A percentile compares a stretch with the other conserved stretches of the same genome.
Conservation (phyloP, 2,113 vertebrate genomes). For the Phodopus roborovskii region DNA sequence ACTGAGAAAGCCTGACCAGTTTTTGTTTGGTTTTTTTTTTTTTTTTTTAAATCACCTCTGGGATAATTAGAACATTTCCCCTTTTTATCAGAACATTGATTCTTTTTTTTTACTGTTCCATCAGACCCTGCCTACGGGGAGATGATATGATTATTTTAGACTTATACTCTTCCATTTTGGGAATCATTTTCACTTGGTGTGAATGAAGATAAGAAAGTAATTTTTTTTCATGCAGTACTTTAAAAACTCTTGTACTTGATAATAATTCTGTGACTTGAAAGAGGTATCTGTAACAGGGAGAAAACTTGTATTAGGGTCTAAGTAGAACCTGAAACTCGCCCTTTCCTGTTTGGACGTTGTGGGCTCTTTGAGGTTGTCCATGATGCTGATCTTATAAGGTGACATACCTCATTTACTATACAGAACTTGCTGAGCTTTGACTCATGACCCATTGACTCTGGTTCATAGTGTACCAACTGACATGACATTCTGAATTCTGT, state of each 20-base stretch:
- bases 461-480: neutral
- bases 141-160: neutral
- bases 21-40: too few relatives aligned
- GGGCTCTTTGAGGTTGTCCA: neutral
- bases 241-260: neutral
- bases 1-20: neutral
- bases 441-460: neutral
- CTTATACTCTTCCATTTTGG: slow-evolving; percentile 25
- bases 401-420: neutral
- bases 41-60: neutral
- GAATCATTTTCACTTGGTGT: neutral
- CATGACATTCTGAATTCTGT: neutral
- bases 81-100: slow-evolving; percentile 28
- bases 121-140: neutral
- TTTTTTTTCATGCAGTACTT: neutral
- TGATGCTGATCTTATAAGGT: neutral
- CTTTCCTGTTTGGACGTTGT: neutral
- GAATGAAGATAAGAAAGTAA: neutral
- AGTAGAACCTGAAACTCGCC: neutral
- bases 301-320: neutral
- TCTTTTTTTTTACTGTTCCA: neutral
- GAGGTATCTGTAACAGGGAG: neutral
- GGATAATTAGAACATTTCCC: slow-evolving; percentile 18
- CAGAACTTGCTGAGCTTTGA: neutral
- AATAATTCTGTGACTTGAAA: neutral